A percentile compares a stretch with the other conserved stretches of the same genome.
Conservation (phyloP, 2,797 vertebrate genomes). For the Natrix natrix region DNA sequence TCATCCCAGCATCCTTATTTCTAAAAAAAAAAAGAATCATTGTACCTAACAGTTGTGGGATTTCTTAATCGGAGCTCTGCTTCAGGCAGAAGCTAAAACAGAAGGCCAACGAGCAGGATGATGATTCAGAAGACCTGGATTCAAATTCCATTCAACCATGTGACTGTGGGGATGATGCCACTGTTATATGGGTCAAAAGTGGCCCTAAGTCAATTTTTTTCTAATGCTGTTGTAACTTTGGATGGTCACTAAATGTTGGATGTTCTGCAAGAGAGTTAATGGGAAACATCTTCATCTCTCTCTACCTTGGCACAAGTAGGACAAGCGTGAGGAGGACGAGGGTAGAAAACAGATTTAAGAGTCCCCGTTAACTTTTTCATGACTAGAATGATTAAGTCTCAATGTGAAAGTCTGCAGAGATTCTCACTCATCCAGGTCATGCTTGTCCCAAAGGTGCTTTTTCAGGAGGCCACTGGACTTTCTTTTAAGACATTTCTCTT, state of each 20-base stretch:
- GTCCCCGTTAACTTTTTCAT: not conserved
- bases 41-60: not conserved
- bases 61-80: not conserved
- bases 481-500: too few relatives aligned
- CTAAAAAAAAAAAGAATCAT: too few relatives aligned
- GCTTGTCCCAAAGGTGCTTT: too few relatives aligned
- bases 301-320: not conserved
- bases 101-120: not conserved
- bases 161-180: too few relatives aligned
- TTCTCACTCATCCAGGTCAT: not conserved
- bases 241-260: too few relatives aligned
- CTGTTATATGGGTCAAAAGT: too few relatives aligned
- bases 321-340: not conserved
- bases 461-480: too few relatives aligned
- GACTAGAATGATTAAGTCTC: not conserved
- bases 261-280: slow-evolving; percentile 39
- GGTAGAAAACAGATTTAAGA: not conserved
- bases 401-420: not conserved
- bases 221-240: too few relatives aligned
- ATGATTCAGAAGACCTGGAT: not conserved
- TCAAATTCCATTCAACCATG: too few relatives aligned
- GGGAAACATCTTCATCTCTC: slow-evolving; percentile 14
- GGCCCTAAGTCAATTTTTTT: too few relatives aligned
- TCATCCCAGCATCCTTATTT: not conserved
- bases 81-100: not conserved